Conservation (phyloP, 2,113 vertebrate species). For the Dascyllus trimaculatus region DNA sequence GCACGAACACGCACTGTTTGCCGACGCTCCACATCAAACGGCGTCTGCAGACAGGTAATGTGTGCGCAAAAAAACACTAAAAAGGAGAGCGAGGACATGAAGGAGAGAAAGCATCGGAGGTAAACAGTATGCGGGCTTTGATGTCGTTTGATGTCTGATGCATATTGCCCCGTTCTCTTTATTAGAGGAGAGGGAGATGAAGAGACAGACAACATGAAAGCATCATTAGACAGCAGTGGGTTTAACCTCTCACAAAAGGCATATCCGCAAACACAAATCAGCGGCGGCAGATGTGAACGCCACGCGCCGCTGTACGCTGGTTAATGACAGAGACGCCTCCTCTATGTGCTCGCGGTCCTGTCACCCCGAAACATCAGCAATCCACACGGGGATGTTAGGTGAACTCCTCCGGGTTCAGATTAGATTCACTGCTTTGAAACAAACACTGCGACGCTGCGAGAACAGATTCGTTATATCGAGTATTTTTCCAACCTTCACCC, state of each 20-base stretch:
- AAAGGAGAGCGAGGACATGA: slow-evolving; percentile 32
- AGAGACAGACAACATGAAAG: slow-evolving; percentile 73
- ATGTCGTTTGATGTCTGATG: slow-evolving; percentile 79
- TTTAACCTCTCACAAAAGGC: slow-evolving; percentile 77
- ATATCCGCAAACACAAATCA: slow-evolving; percentile 65
- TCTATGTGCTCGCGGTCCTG: not conserved
- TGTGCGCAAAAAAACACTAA: slow-evolving; percentile 39
- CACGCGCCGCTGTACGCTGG: slow-evolving; percentile 6
- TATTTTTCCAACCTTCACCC: slow-evolving; percentile 27
- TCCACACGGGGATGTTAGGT: not conserved
- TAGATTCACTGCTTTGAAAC: not conserved
- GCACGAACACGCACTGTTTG: slow-evolving; percentile 2
- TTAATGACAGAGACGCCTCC: slow-evolving; percentile 28
- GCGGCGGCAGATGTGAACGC: slow-evolving; percentile 42
- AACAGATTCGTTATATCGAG: not conserved
- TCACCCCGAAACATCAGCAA: slow-evolving; percentile 9
- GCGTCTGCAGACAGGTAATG: slow-evolving; percentile 65
- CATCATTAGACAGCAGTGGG: slow-evolving; percentile 70
- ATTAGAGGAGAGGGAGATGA: slow-evolving; percentile 58
- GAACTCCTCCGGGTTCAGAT: slow-evolving; percentile 18
- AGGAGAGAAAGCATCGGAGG: slow-evolving; percentile 50
- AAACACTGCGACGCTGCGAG: not conserved
- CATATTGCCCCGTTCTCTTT: slow-evolving; percentile 62
- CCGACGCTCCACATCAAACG: slow-evolving; percentile 72
- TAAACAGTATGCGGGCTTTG: slow-evolving; percentile 71